Percentiles rank a stretch among this genome's conserved stretches.
Evolutionary conservation across 2,888 invertebrate genomes (phyloP).

Genomic region (Gastracanthus pulcherrimus): DNA sequence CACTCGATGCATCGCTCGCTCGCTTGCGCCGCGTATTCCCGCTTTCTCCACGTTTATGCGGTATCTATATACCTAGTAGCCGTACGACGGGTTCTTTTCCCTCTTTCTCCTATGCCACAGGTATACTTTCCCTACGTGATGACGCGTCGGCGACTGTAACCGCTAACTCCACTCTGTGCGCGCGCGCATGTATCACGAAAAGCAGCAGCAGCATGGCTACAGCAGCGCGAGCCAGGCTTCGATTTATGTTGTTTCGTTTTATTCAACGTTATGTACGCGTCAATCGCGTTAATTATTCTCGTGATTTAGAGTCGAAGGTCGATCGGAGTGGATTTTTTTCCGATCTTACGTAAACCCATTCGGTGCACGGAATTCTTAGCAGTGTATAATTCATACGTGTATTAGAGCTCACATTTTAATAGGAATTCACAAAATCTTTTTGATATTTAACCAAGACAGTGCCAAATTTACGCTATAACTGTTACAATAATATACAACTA

Average conservation of each 20-base stretch:
- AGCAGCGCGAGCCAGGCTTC: too few species aligned
- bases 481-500: too few species aligned
- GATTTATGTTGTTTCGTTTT: background rate
- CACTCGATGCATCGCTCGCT: background rate
- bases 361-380: too few species aligned
- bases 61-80: background rate
- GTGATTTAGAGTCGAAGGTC: background rate
- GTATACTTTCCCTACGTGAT: background rate
- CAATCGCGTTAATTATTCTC: background rate
- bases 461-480: too few species aligned
- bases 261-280: too few species aligned
- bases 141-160: background rate
- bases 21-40: background rate
- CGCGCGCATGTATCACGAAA: too few species aligned
- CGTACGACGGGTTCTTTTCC: background rate
- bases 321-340: background rate
- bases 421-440: too few species aligned
- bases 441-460: too few species aligned
- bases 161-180: background rate
- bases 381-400: too few species aligned
- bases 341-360: background rate
- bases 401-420: too few species aligned
- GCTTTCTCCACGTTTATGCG: constrained; percentile 3
- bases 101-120: background rate
- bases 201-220: too few species aligned